Percentiles rank a stretch among this genome's conserved stretches.
phyloP scores from a whole-genome alignment of 2,888 invertebrate species.

The Brachyptera putata region DNA sequence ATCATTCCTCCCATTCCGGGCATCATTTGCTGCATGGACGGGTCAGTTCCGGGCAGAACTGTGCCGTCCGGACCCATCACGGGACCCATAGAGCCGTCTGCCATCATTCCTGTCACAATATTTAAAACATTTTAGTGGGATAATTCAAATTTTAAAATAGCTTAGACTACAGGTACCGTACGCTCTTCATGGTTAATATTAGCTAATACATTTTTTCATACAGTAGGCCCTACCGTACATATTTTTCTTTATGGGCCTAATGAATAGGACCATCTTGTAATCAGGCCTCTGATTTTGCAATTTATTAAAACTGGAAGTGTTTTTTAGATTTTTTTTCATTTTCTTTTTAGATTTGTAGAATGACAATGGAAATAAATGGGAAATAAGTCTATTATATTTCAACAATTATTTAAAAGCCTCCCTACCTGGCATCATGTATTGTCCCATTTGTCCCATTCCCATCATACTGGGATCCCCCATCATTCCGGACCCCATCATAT shows the following conservation, averaged over 20 bases:
- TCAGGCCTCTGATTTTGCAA: too few relatives aligned
- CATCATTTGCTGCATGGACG: conserved; percentile 48
- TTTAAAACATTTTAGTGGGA: not conserved
- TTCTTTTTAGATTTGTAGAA: too few relatives aligned
- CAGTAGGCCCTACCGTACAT: too few relatives aligned
- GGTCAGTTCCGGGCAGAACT: conserved; percentile 32
- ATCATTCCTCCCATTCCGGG: conserved; percentile 42
- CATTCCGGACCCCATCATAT: conserved; percentile 46
- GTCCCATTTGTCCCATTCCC: conserved; percentile 48
- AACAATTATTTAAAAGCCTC: not conserved
- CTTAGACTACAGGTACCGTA: too few relatives aligned
- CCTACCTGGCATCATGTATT: conserved; percentile 12
- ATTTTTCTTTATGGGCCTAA: too few relatives aligned
- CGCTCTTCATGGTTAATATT: too few relatives aligned
- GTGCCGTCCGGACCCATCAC: conserved; percentile 35
- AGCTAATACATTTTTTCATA: too few relatives aligned
- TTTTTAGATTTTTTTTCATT: too few relatives aligned
- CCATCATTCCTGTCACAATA: conserved; percentile 35
- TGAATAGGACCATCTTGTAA: too few relatives aligned
- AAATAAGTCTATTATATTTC: not conserved
- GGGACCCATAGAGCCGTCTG: conserved; percentile 35
- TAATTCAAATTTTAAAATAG: too few relatives aligned
- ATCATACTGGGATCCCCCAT: conserved; percentile 63
- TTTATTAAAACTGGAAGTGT: too few relatives aligned
- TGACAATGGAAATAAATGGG: not conserved